Percentiles rank a stretch among this genome's conserved stretches.
Evolutionary conservation across 2,113 vertebrate species (phyloP).

Genomic region (Pluvianellus socialis): DNA sequence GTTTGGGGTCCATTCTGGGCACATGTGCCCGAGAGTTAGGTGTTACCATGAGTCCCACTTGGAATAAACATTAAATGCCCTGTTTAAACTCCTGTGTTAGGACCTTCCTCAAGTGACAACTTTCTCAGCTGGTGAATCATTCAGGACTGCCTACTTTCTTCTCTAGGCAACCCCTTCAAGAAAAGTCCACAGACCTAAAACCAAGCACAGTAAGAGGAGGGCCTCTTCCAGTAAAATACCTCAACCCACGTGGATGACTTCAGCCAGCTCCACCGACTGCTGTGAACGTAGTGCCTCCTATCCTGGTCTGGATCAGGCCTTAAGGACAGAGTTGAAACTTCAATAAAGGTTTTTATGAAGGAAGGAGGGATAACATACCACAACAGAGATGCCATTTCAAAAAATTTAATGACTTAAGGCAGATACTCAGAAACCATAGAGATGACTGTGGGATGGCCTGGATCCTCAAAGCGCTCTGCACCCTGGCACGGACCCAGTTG

Average conservation of each 20-base stretch:
- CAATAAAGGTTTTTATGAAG: conserved; percentile 39
- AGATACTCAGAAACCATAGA: conserved; percentile 50
- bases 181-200: not conserved
- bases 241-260: not conserved
- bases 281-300: not conserved
- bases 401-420: conserved; percentile 58
- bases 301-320: conserved; percentile 55
- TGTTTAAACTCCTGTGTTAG: not conserved
- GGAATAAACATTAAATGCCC: not conserved
- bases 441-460: conserved; percentile 53
- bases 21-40: not conserved
- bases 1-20: not conserved
- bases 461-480: conserved; percentile 4
- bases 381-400: conserved; percentile 44
- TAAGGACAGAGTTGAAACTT: conserved; percentile 44
- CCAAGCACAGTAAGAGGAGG: not conserved
- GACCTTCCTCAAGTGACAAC: not conserved
- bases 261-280: not conserved
- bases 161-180: not conserved
- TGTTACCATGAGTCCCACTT: not conserved
- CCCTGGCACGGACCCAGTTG: not conserved
- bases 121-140: not conserved
- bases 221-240: not conserved
- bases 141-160: not conserved
- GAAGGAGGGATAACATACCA: conserved; percentile 47